Conservation (phyloP, 2,113 vertebrate genomes). For the Laticauda colubrina region DNA sequence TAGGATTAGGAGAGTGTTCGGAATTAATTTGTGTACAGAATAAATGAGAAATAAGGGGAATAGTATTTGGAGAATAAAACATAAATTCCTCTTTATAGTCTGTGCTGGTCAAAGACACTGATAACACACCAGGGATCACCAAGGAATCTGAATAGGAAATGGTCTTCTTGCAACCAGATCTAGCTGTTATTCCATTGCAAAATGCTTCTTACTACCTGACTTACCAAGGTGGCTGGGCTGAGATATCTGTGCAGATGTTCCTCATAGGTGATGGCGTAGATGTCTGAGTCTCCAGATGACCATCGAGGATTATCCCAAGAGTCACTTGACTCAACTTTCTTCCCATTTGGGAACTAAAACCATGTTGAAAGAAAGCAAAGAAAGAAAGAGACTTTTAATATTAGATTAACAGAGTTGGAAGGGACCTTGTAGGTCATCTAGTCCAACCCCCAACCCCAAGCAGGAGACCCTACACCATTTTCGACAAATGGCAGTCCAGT, state of each 20-base stretch:
- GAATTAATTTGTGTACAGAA: not conserved
- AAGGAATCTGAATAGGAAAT: not conserved
- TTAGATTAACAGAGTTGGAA: too few species aligned
- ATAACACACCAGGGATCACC: too few species aligned
- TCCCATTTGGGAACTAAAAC: conserved; percentile 3
- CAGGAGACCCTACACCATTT: too few species aligned
- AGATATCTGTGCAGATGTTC: not conserved
- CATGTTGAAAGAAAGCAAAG: not conserved
- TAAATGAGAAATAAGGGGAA: not conserved
- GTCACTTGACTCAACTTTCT: not conserved
- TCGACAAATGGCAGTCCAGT: too few species aligned
- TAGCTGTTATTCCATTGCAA: too few species aligned
- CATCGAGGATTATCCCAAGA: not conserved
- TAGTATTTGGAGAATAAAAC: not conserved
- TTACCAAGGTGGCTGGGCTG: not conserved
- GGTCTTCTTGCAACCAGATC: not conserved
- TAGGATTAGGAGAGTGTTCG: not conserved
- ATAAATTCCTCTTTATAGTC: not conserved
- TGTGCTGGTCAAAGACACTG: not conserved
- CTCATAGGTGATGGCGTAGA: conserved; percentile 24
- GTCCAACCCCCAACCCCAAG: too few species aligned
- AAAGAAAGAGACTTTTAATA: too few species aligned
- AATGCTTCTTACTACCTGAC: not conserved
- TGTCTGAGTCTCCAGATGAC: not conserved
- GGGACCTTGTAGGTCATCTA: too few species aligned